phyloP scores from a whole-genome alignment of 2,888 invertebrate genomes.

The Philaethria dido region DNA sequence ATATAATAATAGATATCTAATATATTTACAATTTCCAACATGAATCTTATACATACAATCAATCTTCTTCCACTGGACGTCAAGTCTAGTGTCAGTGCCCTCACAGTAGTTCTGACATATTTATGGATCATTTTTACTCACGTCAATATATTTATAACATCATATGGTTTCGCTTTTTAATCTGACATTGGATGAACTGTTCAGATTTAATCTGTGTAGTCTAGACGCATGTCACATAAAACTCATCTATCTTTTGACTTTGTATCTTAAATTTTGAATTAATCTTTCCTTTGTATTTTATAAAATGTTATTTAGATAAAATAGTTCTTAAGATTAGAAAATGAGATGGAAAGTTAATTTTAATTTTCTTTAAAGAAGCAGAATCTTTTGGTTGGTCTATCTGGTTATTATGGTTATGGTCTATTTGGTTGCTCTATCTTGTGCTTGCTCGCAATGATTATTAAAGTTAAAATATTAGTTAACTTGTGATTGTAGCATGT shows the following conservation, averaged over 20 bases:
- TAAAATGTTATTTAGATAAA: neutral
- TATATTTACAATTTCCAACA: neutral
- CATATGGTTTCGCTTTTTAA: constrained; percentile 11
- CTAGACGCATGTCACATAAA: constrained; percentile 5
- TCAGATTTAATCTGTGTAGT: constrained; percentile 3
- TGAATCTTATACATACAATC: neutral
- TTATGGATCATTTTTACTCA: constrained; percentile 27
- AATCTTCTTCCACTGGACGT: constrained; percentile 1
- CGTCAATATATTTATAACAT: constrained; percentile 20
- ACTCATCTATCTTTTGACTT: neutral
- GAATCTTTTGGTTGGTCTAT: too few relatives aligned
- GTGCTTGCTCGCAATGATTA: too few relatives aligned
- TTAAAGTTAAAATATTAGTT: too few relatives aligned
- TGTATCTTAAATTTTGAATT: neutral
- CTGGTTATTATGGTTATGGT: too few relatives aligned
- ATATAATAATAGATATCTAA: too few relatives aligned
- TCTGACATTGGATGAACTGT: constrained; percentile 7
- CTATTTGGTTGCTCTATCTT: too few relatives aligned
- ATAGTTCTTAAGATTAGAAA: too few relatives aligned
- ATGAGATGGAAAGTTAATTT: too few relatives aligned
- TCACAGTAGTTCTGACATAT: constrained; percentile 12
- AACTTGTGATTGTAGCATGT: too few relatives aligned
- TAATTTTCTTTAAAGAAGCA: too few relatives aligned
- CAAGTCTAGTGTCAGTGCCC: constrained; percentile 14
- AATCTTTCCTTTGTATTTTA: neutral